Percentiles rank a stretch among this genome's conserved stretches.
Evolutionary conservation across 2,797 vertebrate species (phyloP).

Genomic region (Hypotaenidia okinawae): DNA sequence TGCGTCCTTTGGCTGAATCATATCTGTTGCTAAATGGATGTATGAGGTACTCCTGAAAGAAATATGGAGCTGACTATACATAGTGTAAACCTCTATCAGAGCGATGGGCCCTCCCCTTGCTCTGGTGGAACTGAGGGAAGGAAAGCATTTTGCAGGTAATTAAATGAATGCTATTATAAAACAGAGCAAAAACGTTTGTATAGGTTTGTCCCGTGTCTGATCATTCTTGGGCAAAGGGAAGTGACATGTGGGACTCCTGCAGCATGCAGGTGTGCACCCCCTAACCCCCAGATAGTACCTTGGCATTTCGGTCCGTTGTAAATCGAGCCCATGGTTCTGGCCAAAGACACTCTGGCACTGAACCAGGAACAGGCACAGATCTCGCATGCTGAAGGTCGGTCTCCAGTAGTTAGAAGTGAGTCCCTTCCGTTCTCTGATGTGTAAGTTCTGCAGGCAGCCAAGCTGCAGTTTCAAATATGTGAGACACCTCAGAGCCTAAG

Average conservation of each 20-base stretch:
- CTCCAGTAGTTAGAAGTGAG: rapidly evolving
- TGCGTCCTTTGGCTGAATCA: neutral
- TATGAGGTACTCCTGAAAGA: neutral
- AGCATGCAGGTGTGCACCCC: neutral
- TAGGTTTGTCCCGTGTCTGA: neutral
- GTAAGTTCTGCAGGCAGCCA: neutral
- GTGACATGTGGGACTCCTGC: neutral
- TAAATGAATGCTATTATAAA: neutral
- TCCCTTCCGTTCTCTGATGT: neutral
- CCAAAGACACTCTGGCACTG: neutral
- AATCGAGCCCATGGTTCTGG: neutral
- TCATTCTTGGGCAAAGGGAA: neutral
- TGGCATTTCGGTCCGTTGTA: neutral
- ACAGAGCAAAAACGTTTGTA: neutral
- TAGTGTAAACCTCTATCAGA: neutral
- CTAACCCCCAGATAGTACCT: rapidly evolving
- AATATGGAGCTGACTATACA: rapidly evolving
- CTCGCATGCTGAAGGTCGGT: rapidly evolving
- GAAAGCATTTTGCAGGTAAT: neutral
- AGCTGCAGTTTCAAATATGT: neutral
- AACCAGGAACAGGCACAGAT: neutral
- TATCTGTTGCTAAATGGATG: neutral
- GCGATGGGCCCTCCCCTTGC: neutral
- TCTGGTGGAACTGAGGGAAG: neutral
- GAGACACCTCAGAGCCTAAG: neutral